Evolutionary conservation across 1,140 invertebrate genomes (phyloP).

Genomic region (Globodera rostochiensis): DNA sequence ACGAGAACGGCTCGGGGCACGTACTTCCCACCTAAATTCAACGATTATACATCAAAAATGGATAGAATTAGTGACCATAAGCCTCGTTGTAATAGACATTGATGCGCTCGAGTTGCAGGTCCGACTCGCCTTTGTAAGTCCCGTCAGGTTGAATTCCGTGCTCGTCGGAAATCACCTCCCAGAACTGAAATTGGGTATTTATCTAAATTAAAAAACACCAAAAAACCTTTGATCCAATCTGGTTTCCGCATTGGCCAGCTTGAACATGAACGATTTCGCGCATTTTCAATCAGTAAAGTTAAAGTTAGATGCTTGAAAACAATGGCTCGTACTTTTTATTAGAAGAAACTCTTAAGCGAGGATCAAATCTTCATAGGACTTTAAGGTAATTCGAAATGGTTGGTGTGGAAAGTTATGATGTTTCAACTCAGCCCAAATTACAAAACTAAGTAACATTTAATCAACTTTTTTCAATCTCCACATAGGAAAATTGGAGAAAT

Average conservation of each 20-base stretch:
- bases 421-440: too few relatives aligned
- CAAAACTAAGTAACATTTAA: too few relatives aligned
- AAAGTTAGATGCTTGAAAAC: neutral
- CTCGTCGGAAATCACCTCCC: slow-evolving; percentile 55
- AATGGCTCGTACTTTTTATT: too few relatives aligned
- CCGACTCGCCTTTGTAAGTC: slow-evolving; percentile 69
- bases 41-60: neutral
- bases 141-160: slow-evolving; percentile 58
- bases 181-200: slow-evolving; percentile 41
- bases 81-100: slow-evolving; percentile 70
- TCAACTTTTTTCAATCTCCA: too few relatives aligned
- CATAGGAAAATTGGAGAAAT: too few relatives aligned
- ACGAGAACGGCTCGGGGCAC: slow-evolving; percentile 86
- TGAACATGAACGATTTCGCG: slow-evolving; percentile 91
- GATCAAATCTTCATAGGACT: too few relatives aligned
- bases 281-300: slow-evolving; percentile 71
- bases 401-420: too few relatives aligned
- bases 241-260: slow-evolving; percentile 89
- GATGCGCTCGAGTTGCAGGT: slow-evolving; percentile 63
- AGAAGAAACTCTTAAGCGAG: too few relatives aligned
- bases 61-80: slow-evolving; percentile 18
- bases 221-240: slow-evolving; percentile 81
- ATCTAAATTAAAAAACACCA: neutral
- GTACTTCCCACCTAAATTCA: slow-evolving; percentile 76
- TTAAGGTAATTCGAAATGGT: too few relatives aligned